These are phyloP conservation scores for Noturus placidus DNA, from an alignment of 2,113 vertebrate species.

Conservation along the genomic window DNA sequence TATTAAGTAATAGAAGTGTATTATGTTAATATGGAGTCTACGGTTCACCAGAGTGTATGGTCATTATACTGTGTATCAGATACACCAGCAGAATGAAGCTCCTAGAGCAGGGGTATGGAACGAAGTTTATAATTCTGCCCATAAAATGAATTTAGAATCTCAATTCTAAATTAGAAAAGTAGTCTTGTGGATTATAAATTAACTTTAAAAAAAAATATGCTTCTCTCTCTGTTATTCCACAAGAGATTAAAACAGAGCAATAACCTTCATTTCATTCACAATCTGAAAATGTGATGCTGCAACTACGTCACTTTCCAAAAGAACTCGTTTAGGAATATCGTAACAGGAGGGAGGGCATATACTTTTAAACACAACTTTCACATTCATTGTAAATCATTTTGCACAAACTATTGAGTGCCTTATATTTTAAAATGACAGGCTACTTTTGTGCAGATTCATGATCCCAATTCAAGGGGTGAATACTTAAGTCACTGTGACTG, in stretches of 20 bases:
- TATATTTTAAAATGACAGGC: too few relatives aligned
- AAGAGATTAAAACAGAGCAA: not conserved
- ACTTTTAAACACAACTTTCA: too few relatives aligned
- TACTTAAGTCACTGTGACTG: too few relatives aligned
- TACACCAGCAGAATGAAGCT: not conserved
- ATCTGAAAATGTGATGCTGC: too few relatives aligned
- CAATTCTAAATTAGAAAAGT: not conserved
- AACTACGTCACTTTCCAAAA: too few relatives aligned
- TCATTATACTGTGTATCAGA: not conserved
- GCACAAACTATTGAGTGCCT: too few relatives aligned
- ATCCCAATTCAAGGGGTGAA: too few relatives aligned
- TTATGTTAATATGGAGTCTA: not conserved
- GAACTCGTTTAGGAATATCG: too few relatives aligned
- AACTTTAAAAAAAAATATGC: not conserved
- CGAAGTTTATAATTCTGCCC: not conserved
- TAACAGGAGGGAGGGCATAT: too few relatives aligned
- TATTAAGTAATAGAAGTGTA: not conserved
- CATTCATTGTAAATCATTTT: too few relatives aligned
- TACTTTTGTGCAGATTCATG: too few relatives aligned
- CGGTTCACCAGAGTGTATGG: not conserved
- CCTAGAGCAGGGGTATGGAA: not conserved
- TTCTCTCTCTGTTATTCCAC: not conserved
- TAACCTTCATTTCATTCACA: not conserved
- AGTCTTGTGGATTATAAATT: not conserved
- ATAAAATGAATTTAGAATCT: not conserved